Evolutionary conservation across 2,888 invertebrate genomes (phyloP).

Genomic region (Pegoplata infirma): DNA sequence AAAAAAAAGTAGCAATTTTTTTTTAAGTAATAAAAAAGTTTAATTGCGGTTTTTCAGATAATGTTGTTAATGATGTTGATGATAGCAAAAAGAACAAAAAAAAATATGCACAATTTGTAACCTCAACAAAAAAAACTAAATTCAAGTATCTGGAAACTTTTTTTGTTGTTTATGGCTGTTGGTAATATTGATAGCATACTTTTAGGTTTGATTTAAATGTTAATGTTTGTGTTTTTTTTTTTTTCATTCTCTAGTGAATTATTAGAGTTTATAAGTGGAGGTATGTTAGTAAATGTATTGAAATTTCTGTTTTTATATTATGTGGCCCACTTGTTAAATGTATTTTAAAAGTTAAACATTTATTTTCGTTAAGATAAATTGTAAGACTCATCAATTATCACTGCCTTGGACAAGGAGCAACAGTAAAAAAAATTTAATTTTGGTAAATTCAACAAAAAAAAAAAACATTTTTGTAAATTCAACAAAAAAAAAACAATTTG

Average conservation of each 20-base stretch:
- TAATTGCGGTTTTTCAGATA: constrained; percentile 26
- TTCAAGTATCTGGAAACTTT: background rate
- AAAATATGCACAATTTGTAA: background rate
- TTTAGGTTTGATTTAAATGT: constrained; percentile 21
- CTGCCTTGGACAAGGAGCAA: constrained; percentile 4
- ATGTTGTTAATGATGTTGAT: background rate
- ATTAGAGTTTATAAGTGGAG: no score
- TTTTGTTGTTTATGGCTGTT: background rate
- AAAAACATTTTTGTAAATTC: constrained; percentile 8
- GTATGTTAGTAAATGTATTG: background rate
- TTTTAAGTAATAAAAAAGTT: constrained; percentile 5
- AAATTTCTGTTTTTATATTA: background rate
- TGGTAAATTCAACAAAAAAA: constrained; percentile 1
- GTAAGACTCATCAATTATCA: constrained; percentile 47
- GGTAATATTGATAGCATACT: constrained; percentile 11
- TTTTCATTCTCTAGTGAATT: background rate
- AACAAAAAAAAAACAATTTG: constrained; percentile 2
- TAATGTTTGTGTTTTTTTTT: background rate
- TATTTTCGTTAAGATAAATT: constrained; percentile 47
- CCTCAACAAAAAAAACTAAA: background rate
- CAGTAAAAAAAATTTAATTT: constrained; percentile 16
- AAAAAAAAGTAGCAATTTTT: background rate
- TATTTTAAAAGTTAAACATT: constrained; percentile 44
- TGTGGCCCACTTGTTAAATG: constrained; percentile 23
- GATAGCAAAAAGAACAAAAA: background rate